Conservation (phyloP, 2,888 invertebrate species). For the Macaria liturata region DNA sequence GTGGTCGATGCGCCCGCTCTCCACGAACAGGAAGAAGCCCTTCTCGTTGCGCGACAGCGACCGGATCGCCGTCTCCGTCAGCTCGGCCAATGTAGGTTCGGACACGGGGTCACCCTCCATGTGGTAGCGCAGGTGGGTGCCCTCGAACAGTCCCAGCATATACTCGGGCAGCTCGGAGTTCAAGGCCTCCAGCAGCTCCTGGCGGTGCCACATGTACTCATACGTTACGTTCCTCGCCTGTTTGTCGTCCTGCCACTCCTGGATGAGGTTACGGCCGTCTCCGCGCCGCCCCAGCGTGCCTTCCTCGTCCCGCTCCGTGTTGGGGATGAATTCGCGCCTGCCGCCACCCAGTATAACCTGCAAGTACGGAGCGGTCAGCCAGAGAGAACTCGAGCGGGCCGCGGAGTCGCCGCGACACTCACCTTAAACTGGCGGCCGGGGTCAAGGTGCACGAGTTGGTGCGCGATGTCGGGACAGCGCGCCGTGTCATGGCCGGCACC, state of each 20-base stretch:
- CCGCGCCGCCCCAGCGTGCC: slow-evolving; percentile 66
- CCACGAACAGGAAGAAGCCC: slow-evolving; percentile 90
- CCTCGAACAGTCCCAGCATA: slow-evolving; percentile 84
- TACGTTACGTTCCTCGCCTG: slow-evolving; percentile 50
- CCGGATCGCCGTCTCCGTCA: slow-evolving; percentile 84
- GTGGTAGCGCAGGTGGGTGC: slow-evolving; percentile 86
- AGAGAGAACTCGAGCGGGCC: slow-evolving; percentile 60
- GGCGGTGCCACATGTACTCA: slow-evolving; percentile 81
- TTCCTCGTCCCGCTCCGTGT: slow-evolving; percentile 71
- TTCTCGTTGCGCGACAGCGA: slow-evolving; percentile 84
- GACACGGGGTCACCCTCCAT: slow-evolving; percentile 84
- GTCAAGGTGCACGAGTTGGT: slow-evolving; percentile 79
- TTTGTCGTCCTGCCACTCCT: slow-evolving; percentile 84
- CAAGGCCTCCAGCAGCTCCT: slow-evolving; percentile 52
- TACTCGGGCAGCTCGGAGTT: slow-evolving; percentile 80
- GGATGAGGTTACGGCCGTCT: slow-evolving; percentile 86
- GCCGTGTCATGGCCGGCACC: slow-evolving; percentile 57
- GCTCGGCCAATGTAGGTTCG: slow-evolving; percentile 84
- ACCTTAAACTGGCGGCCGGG: slow-evolving; percentile 28
- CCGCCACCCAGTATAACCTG: slow-evolving; percentile 89
- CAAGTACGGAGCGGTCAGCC: too few species aligned
- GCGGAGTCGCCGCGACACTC: slow-evolving; percentile 77
- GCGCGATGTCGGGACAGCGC: slow-evolving; percentile 87
- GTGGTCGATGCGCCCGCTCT: slow-evolving; percentile 85
- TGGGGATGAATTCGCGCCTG: slow-evolving; percentile 84